These are phyloP conservation scores for Xestia ashworthii DNA, from an alignment of 2,888 invertebrate species.

Conservation along the genomic window DNA sequence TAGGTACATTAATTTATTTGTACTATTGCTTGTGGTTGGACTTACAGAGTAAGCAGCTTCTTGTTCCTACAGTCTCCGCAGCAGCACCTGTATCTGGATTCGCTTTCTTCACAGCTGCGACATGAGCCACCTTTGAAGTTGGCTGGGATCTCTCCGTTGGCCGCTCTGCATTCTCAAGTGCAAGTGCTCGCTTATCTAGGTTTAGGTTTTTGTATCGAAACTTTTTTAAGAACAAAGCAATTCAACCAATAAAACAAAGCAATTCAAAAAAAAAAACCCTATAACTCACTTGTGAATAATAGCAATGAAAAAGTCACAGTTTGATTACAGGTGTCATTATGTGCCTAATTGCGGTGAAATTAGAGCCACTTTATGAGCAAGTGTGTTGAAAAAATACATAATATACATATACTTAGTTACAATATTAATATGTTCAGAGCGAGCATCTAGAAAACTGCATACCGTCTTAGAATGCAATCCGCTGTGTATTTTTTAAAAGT, in stretches of 20 bases:
- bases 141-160: not conserved
- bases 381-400: no score
- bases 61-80: not conserved
- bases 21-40: slow-evolving; percentile 9
- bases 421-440: not conserved
- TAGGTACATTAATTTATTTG: no score
- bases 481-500: slow-evolving; percentile 12
- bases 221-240: no score
- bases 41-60: slow-evolving; percentile 11
- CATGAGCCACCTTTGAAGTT: not conserved
- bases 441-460: not conserved
- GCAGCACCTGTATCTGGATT: slow-evolving; percentile 9
- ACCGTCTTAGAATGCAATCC: slow-evolving; percentile 3
- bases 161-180: slow-evolving; percentile 18
- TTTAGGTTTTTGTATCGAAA: no score
- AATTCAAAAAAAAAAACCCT: no score
- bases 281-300: no score
- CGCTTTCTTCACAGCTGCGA: not conserved
- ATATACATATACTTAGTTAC: not conserved
- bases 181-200: slow-evolving; percentile 13
- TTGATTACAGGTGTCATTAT: no score
- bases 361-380: no score
- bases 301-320: no score
- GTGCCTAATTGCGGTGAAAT: no score
- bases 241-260: no score